Conservation (phyloP, 2,797 vertebrate genomes). For the Naso thynnoides region DNA sequence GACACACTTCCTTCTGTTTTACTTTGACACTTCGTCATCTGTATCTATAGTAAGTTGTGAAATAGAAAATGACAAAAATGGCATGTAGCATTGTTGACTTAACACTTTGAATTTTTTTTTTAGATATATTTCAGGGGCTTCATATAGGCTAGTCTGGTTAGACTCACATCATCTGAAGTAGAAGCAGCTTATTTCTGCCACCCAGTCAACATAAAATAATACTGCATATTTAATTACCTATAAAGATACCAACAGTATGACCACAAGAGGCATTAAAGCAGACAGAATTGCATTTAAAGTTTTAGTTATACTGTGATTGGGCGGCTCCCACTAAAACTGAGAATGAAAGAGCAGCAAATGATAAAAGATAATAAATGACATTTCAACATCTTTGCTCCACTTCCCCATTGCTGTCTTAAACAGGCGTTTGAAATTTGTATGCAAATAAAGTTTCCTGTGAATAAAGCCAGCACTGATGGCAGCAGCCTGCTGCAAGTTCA, state of each 20-base stretch:
- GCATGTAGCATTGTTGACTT: slow-evolving; percentile 13
- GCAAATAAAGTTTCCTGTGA: slow-evolving; percentile 62
- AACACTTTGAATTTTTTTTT: slow-evolving; percentile 27
- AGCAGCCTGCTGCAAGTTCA: not conserved
- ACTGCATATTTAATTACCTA: not conserved
- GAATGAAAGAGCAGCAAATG: slow-evolving; percentile 13
- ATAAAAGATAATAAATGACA: slow-evolving; percentile 36
- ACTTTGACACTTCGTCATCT: slow-evolving; percentile 13
- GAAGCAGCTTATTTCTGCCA: slow-evolving; percentile 22
- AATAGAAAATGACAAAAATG: slow-evolving; percentile 13
- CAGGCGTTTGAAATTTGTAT: slow-evolving; percentile 44
- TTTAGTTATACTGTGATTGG: not conserved
- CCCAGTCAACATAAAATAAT: not conserved
- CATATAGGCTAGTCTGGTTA: slow-evolving; percentile 6
- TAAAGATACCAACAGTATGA: slow-evolving; percentile 11
- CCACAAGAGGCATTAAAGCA: not conserved
- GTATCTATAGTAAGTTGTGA: slow-evolving; percentile 8
- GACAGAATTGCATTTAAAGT: not conserved
- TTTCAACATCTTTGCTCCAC: slow-evolving; percentile 41
- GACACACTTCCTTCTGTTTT: slow-evolving; percentile 15
- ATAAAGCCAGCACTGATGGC: slow-evolving; percentile 20
- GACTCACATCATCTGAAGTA: not conserved
- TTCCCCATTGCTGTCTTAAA: slow-evolving; percentile 39
- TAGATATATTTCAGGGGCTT: slow-evolving; percentile 19
- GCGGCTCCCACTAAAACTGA: not conserved